Evolutionary conservation across 1,140 invertebrate species (phyloP), one percentile per base, ranked within the genome.

Genomic region (Medauroidea extradentata): DNA sequence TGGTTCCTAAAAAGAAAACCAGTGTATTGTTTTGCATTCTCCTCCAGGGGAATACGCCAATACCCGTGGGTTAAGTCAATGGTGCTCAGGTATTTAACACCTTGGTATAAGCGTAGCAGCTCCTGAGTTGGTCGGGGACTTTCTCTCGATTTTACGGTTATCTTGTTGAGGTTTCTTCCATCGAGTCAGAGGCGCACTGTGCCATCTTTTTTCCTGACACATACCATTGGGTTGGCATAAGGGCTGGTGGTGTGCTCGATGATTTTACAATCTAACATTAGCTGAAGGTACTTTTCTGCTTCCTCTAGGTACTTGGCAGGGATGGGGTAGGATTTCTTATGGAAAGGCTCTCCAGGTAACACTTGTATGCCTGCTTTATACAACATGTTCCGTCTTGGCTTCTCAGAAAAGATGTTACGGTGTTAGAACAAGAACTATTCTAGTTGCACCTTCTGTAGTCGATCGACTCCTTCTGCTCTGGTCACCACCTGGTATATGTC

Each of bases 21-120:
- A 2, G 72, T 73, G 53, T 69, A 72, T 34, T 69, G 63, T n/a
- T 53, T 59, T 38, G 67, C 67, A 2, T 68, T 51, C 38, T 59
- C 27, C 7, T 41, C 52, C n/a, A 73, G 53, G 0, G 67, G 63
- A 14, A 75, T 68, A 60, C 72, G 72, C 61, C 72, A 73, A 53
- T 75, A 75, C 0, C 66, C 68, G 44, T 66, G 67, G 16, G 63
- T 66, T 41, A 73, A 54, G 58, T 73, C 72, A 2, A 73, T 57
- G 8, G 62, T 62, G 7, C 65, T 67, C 25, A 73, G 65, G 53
- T 49, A 69, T 13, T 65, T 63, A 2, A 44, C 57, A 1, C 60
- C 61, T 46, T 66, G 29, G 53, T 68, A 69, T 13, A 57, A 56
- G 53, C 68, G 65, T 18, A 72, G 38, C 2, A 73, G 29, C 11